Base-by-base conservation (phyloP, 2,888 invertebrate species). In the Malthinus flaveolus region DNA sequence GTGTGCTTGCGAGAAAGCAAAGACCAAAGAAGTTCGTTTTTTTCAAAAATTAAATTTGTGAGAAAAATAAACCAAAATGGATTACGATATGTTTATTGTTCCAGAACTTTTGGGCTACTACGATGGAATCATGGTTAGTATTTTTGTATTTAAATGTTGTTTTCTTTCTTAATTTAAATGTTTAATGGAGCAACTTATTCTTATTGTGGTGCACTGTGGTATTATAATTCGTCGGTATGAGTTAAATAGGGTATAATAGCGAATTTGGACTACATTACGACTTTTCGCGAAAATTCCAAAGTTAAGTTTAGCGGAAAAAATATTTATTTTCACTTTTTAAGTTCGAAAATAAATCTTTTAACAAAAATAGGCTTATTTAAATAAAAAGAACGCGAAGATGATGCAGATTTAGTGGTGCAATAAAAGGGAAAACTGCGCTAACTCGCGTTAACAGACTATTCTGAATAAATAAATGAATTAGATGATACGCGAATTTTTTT, bases 61-160 rank as follows among this genome's bases (percentile, higher is more conserved):
- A 34, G 33, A 11, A 13, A 34, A 8, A 42, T 23, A 13, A 32
- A 11, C 48, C 55, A 64, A 61, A 73, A 85, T 85, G 86, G 86
- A 86, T 84, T 86, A 85, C 82, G 86, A 86, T 68, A 82, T 85
- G 75, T 78, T 86, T 72, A 80, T 85, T 68, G 85, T 84, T 76
- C 84, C 85, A 68, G 86, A 86, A 59, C 82, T 85, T 58, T 80
- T 85, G 68, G 84, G 83, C 69, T 85, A 85, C 77, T 86, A 86
- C 73, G 85, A 86, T 71, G 82, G 74, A 44, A 66, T 84, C 58
- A 66, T 84, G 85, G 85, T 85, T 69, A 79, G 72, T 72, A 69
- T 46, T 49, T 31, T 23, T 42, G 9, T 15, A 15, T 42, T 42
- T 23, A 42, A 42, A 42, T 15, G 23, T 42, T 42, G 11, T 9